These are phyloP conservation scores for Zelostemma sp. DNA, from an alignment of 1,140 invertebrate genomes.

Conservation along the genomic window DNA sequence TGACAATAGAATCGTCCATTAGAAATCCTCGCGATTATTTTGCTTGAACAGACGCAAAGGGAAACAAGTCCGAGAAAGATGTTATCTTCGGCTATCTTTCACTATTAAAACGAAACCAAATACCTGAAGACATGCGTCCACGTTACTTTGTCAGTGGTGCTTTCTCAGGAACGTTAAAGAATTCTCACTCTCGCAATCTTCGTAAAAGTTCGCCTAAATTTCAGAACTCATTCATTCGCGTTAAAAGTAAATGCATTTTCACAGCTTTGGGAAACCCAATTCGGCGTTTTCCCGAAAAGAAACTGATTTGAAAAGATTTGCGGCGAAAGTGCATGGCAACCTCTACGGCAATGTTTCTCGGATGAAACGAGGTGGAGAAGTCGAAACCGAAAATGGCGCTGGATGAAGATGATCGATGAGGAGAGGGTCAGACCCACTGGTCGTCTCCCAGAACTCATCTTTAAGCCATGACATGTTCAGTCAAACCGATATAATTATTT, in stretches of 20 bases:
- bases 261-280: too few species aligned
- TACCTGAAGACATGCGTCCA: constrained; percentile 53
- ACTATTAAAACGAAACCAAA: constrained; percentile 68
- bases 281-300: too few species aligned
- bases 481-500: constrained; percentile 69
- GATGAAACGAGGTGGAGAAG: constrained; percentile 43
- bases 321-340: constrained; percentile 33
- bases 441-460: constrained; percentile 61
- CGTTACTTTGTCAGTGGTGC: constrained; percentile 41
- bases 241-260: too few species aligned
- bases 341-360: constrained; percentile 43
- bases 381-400: constrained; percentile 57
- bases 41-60: constrained; percentile 50
- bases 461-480: constrained; percentile 57
- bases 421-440: constrained; percentile 60
- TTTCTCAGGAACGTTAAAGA: constrained; percentile 16
- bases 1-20: constrained; percentile 64
- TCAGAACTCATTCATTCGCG: neutral
- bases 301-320: too few species aligned
- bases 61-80: constrained; percentile 53
- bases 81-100: constrained; percentile 61
- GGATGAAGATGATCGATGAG: constrained; percentile 68
- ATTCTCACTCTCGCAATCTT: neutral
- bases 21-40: constrained; percentile 64
- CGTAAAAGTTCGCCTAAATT: too few species aligned